These are phyloP conservation scores for Epistrophe grossulariae DNA, from an alignment of 2,888 invertebrate genomes.

Conservation along the genomic window DNA sequence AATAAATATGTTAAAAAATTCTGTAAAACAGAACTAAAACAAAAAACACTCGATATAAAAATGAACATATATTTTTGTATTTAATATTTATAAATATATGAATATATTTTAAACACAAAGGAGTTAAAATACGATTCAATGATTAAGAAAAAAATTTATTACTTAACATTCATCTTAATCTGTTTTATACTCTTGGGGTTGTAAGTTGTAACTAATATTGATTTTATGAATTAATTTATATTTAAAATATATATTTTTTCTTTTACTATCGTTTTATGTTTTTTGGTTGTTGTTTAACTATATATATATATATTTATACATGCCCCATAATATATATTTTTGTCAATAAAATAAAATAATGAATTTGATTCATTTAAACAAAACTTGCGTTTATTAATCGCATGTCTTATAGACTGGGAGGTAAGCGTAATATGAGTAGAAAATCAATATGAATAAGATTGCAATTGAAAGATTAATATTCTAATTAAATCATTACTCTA, in stretches of 20 bases:
- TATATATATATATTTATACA: conserved; percentile 27
- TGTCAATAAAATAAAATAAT: conserved; percentile 53
- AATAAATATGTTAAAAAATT: conserved; percentile 61
- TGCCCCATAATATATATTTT: conserved; percentile 50
- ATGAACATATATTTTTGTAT: conserved; percentile 76
- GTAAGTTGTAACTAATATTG: conserved; percentile 50
- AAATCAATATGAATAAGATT: not conserved
- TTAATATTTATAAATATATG: conserved; percentile 38
- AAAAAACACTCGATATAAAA: conserved; percentile 68
- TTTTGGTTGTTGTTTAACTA: conserved; percentile 44
- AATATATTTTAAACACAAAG: conserved; percentile 29
- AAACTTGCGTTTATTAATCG: conserved; percentile 70
- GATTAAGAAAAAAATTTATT: conserved; percentile 36
- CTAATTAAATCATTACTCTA: not conserved
- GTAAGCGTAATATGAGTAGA: no score
- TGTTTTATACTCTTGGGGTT: conserved; percentile 73
- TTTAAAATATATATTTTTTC: conserved; percentile 21
- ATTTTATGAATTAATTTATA: conserved; percentile 45
- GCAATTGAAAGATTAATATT: not conserved
- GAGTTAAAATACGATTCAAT: conserved; percentile 53
- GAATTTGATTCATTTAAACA: conserved; percentile 50
- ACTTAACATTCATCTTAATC: conserved; percentile 52
- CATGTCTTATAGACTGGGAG: conserved; percentile 39
- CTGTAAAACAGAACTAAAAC: conserved; percentile 73
- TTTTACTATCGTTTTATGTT: conserved; percentile 30